Base-by-base conservation (phyloP, 2,888 invertebrate species). In the Diachrysia chrysitis region DNA sequence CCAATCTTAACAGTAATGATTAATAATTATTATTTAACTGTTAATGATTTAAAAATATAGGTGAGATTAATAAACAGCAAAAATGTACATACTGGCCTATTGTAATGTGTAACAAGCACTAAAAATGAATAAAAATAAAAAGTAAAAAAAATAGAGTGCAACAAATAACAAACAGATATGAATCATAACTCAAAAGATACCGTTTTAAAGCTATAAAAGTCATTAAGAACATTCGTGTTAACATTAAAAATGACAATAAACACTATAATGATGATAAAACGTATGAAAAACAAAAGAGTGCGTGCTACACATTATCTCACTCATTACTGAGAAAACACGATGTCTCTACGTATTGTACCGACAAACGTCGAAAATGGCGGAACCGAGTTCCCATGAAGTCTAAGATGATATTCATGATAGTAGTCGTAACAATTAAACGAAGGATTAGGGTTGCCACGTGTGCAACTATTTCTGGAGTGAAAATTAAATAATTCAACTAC, bases 401-500 rank as follows among this genome's bases (percentile, higher is more conserved):
- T 90, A 90, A 92, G 93, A 94, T 93, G 86, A 89, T 86, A 89
- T 86, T 84, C 85, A 83, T 83, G 93, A 94, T 94, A 93, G 88
- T 84, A 85, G 85, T 83, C 83, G 87, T 92, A 92, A 94, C 93
- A 94, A 94, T 94, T 94, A 94, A 94, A 92, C 90, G 90, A 90
- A 88, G 83, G 78, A 76, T 65, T 69, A 83, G 83, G 82, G 80
- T 14, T 79, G 84, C 16, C 61, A 51, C 58, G 25, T 3, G 0
- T 10, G 0, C 3, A 16, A 42, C 0, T 17, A 25, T 17, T 57
- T 12, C 4, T 61, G 9, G 4, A 51, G 1, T 10, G 4, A 21
- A 21, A 51, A 51, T 3, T n/a, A n/a, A n/a, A n/a, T n/a, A n/a
- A n/a, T n/a, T n/a, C n/a, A n/a, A n/a, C n/a, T n/a, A n/a, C n/a